phyloP scores from a whole-genome alignment of 2,113 vertebrate genomes.

The Patagioenas fasciata region DNA sequence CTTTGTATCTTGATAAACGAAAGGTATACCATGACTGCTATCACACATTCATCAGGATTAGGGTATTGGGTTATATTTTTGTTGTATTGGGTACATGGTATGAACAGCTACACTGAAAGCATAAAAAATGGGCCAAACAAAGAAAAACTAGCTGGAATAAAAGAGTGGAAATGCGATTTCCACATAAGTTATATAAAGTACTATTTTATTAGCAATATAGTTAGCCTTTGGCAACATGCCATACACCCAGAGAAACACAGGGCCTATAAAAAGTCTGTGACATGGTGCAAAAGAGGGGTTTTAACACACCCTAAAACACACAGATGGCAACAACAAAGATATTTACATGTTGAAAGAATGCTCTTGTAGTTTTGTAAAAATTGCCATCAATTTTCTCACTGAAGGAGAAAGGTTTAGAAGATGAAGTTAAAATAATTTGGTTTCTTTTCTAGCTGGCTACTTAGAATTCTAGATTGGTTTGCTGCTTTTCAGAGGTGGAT shows the following conservation, averaged over 20 bases:
- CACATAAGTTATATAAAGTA: slow-evolving; percentile 10
- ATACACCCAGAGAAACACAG: background rate
- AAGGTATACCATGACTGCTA: background rate
- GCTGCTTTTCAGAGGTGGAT: background rate
- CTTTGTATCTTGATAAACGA: background rate
- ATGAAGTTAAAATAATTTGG: background rate
- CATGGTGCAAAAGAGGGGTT: background rate
- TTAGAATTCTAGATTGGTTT: background rate
- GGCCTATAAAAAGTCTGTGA: background rate
- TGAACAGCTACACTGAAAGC: background rate
- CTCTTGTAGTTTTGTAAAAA: background rate
- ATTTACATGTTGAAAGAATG: slow-evolving; percentile 6
- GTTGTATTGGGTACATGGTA: background rate
- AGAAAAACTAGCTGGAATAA: background rate
- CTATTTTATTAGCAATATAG: slow-evolving; percentile 19
- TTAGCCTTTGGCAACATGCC: background rate
- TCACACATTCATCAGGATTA: background rate
- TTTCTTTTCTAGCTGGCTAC: background rate
- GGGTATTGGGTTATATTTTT: background rate
- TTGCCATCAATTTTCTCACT: background rate
- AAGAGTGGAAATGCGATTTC: background rate
- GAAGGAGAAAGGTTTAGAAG: background rate
- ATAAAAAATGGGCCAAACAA: background rate
- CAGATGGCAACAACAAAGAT: background rate
- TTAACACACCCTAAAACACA: slow-evolving; percentile 12